Evolutionary conservation across 2,113 vertebrate genomes (phyloP).

Genomic region (Athene cunicularia): DNA sequence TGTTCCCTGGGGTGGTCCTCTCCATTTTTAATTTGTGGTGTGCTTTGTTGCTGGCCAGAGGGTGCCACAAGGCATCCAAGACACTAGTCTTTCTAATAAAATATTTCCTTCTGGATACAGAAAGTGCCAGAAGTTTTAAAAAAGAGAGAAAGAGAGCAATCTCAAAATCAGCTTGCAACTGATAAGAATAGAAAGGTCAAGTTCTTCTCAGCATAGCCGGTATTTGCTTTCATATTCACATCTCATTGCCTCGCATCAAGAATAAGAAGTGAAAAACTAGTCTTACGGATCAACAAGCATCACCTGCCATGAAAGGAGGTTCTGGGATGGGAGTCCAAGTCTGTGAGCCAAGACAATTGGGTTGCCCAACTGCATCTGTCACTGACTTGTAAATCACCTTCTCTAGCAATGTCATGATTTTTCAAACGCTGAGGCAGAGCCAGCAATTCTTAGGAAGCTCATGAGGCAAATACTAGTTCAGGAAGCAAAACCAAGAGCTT

Average conservation of each 20-base stretch:
- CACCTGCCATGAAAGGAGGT: background rate
- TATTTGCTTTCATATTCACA: slow-evolving; percentile 59
- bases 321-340: background rate
- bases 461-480: background rate
- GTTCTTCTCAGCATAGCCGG: background rate
- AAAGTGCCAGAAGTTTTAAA: background rate
- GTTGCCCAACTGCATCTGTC: background rate
- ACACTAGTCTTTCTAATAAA: slow-evolving; percentile 41
- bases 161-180: slow-evolving; percentile 25
- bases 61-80: background rate
- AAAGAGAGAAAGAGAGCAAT: background rate
- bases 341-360: background rate
- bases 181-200: slow-evolving; percentile 55
- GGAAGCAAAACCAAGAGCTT: background rate
- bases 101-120: slow-evolving; percentile 13
- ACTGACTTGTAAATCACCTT: slow-evolving; percentile 15
- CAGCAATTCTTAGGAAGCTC: background rate
- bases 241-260: slow-evolving; percentile 39
- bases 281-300: background rate
- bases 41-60: background rate
- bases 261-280: slow-evolving; percentile 35
- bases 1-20: background rate
- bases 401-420: background rate
- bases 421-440: background rate
- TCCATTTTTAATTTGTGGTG: slow-evolving; percentile 42